A percentile compares a stretch with the other conserved stretches of the same genome.
Evolutionary conservation across 2,113 vertebrate genomes (phyloP).

Genomic region (Corynorhinus townsendii): DNA sequence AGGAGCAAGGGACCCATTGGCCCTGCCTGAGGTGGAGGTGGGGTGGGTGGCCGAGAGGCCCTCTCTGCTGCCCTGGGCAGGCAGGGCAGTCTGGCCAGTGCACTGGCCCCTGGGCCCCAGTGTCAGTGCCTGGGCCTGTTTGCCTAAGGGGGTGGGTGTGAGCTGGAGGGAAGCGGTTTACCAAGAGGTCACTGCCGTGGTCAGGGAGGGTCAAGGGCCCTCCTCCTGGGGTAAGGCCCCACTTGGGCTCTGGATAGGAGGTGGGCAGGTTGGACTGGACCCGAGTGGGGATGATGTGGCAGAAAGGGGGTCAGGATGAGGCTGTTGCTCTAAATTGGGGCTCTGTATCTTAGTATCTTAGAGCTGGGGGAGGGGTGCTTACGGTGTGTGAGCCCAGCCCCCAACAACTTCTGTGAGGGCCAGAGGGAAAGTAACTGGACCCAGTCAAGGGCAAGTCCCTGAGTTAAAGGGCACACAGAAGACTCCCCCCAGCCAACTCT

Average conservation of each 20-base stretch:
- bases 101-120: neutral
- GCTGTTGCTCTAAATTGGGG: neutral
- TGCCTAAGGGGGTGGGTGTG: neutral
- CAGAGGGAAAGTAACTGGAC: neutral
- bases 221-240: neutral
- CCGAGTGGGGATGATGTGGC: neutral
- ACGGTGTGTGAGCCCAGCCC: neutral
- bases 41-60: neutral
- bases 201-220: neutral
- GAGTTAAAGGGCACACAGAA: neutral
- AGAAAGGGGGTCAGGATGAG: neutral
- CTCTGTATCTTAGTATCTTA: neutral
- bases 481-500: neutral
- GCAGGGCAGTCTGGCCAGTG: neutral
- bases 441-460: too few species aligned
- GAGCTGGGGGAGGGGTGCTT: neutral
- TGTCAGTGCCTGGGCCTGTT: conserved; percentile 8
- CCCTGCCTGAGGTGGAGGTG: neutral
- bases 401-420: neutral
- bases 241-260: neutral
- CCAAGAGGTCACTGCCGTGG: neutral
- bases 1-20: conserved; percentile 1
- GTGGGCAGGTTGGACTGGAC: neutral
- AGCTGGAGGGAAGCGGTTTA: neutral
- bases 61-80: neutral